Conservation (phyloP, 37 sponge, comb jelly and placozoan genomes). For the Ephydatia muelleri region DNA sequence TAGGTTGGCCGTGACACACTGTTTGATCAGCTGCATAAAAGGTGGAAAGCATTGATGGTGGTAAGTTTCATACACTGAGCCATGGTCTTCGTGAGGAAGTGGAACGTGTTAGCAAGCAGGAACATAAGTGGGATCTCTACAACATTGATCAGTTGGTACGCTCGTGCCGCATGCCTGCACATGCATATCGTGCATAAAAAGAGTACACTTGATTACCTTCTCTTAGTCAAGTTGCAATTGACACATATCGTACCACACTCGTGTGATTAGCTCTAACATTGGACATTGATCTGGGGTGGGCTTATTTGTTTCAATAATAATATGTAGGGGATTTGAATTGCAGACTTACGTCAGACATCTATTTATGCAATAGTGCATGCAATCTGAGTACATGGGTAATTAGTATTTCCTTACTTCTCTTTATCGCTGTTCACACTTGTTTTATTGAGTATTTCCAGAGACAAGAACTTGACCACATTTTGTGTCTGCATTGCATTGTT, state of each 20-base stretch:
- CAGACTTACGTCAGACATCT: too few relatives aligned
- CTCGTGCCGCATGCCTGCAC: not conserved
- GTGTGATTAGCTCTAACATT: too few relatives aligned
- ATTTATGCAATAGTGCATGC: too few relatives aligned
- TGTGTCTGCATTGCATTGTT: too few relatives aligned
- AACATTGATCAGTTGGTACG: slow-evolving; percentile 85
- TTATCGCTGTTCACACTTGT: too few relatives aligned
- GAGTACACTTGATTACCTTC: not conserved
- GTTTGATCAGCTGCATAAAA: slow-evolving; percentile 73
- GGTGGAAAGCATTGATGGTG: slow-evolving; percentile 48
- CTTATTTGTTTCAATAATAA: too few relatives aligned
- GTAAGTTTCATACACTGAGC: slow-evolving; percentile 66
- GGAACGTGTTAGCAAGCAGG: slow-evolving; percentile 50
- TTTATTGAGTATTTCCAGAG: too few relatives aligned
- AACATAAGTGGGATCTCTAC: slow-evolving; percentile 75
- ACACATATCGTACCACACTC: not conserved
- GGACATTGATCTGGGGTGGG: too few relatives aligned
- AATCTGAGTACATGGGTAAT: too few relatives aligned
- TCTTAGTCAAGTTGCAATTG: not conserved
- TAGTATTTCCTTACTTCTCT: too few relatives aligned
- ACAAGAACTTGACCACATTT: too few relatives aligned
- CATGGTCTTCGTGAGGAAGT: slow-evolving; percentile 80
- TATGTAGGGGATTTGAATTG: too few relatives aligned
- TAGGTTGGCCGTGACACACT: slow-evolving; percentile 79
- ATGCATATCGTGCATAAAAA: not conserved